Evolutionary conservation across 1,140 invertebrate species (phyloP), one percentile per base, ranked within the genome.

Genomic region (Epicauta chinensis): DNA sequence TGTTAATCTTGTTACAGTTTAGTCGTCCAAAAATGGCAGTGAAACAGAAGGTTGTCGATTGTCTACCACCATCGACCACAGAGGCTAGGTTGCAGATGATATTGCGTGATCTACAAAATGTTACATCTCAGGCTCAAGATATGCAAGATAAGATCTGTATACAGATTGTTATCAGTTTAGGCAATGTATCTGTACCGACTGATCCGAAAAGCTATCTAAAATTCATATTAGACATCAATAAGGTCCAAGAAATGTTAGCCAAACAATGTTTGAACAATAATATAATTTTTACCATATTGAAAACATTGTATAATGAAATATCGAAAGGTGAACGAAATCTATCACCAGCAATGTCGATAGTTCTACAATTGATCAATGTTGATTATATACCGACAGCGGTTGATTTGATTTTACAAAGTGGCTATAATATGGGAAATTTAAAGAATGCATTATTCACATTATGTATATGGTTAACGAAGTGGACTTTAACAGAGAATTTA

Each of bases 281-380:
- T 51, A 60, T 67, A 29, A 58, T 65, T 32, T 56, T 59, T 59
- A 63, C 52, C 56, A 72, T 59, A 30, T 58, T 77, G 36, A 62
- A 64, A 12, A 53, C 70, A 1, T 64, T 76, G 1, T 75, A 74
- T 39, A 62, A 68, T 15, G 55, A 73, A 45, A 76, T 77, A 16
- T 70, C 68, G 6, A 68, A 68, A 51, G 59, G 58, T 12, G n/a
- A 57, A 43, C 32, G 68, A 16, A 58, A 71, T 14, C 73, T 74
- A 5, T 75, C 75, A 1, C 74, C 73, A 16, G 76, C 76, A 1
- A 67, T 81, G 49, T 75, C 78, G 13, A 70, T 78, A 16, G 73
- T 81, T 2, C 68, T 82, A 16, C 68, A 79, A 34, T 53, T 78
- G 2, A 76, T 78, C 34, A 63, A 69, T 17, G 35, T 64, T 55